These are phyloP conservation scores for Choloepus didactylus DNA, from an alignment of 2,797 vertebrate genomes.

Conservation along the genomic window DNA sequence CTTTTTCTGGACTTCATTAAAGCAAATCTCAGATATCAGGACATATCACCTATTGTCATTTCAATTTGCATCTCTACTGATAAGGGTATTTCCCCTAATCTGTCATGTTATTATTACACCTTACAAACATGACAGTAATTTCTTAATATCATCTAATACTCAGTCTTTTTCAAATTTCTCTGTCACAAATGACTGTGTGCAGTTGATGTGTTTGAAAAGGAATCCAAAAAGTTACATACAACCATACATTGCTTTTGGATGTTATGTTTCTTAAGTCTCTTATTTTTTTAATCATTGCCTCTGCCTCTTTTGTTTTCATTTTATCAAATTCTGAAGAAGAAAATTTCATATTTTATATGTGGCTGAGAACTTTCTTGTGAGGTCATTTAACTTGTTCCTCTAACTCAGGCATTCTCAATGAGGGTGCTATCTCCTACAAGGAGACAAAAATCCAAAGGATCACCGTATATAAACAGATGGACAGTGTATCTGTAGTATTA, in stretches of 20 bases:
- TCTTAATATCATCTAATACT: background rate
- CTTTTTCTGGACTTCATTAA: background rate
- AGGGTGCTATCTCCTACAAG: no score
- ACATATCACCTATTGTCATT: background rate
- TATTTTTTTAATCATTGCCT: background rate
- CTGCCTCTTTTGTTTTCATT: background rate
- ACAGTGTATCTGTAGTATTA: background rate
- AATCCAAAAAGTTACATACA: background rate
- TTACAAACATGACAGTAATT: constrained; percentile 21
- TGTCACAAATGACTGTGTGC: background rate
- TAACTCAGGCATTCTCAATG: background rate
- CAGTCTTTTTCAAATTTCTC: background rate
- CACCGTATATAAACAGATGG: background rate
- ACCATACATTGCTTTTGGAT: background rate
- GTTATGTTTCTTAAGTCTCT: background rate
- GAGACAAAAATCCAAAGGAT: background rate
- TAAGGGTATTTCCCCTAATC: background rate
- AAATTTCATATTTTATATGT: background rate
- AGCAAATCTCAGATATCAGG: background rate
- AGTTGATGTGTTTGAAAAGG: background rate
- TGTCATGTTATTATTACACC: background rate
- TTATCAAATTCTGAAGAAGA: background rate
- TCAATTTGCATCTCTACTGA: background rate
- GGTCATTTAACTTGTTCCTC: background rate
- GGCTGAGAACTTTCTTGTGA: background rate